These are phyloP conservation scores for Luperina testacea DNA, from an alignment of 2,888 invertebrate genomes.

Conservation along the genomic window DNA sequence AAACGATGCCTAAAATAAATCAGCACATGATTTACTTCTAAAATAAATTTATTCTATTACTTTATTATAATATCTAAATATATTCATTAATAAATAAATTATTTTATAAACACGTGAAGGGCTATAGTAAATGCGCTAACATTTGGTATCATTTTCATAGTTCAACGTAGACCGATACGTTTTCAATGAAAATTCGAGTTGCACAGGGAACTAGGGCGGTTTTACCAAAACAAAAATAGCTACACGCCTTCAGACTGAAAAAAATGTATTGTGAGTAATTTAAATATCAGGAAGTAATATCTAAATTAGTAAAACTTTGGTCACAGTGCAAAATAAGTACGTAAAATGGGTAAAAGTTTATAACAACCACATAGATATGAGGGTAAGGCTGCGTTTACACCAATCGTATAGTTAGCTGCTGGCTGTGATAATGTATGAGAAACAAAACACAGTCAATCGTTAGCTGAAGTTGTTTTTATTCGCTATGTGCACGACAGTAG, in stretches of 20 bases:
- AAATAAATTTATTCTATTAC: conserved; percentile 66
- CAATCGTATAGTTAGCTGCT: background rate
- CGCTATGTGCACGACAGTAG: no score
- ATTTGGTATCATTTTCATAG: conserved; percentile 76
- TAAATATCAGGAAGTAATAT: background rate
- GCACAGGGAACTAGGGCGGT: conserved; percentile 24
- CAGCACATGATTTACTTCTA: conserved; percentile 57
- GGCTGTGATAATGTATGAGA: background rate
- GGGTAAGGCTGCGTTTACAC: background rate
- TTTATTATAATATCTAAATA: conserved; percentile 62
- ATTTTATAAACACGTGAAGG: conserved; percentile 58
- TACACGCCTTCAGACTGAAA: conserved; percentile 5
- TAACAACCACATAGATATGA: conserved; percentile 37
- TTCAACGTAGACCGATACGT: conserved; percentile 50
- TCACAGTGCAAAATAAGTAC: conserved; percentile 55
- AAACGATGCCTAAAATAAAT: conserved; percentile 54
- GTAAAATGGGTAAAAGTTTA: conserved; percentile 42
- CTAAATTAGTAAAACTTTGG: conserved; percentile 14
- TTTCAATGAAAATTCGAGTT: conserved; percentile 27
- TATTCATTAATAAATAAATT: conserved; percentile 65
- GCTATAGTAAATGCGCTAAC: conserved; percentile 78
- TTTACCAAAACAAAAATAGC: background rate
- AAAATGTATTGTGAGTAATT: conserved; percentile 9
- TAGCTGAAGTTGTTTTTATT: background rate
- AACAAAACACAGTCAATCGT: background rate